Base-by-base conservation (phyloP, 2,888 invertebrate genomes). In the Isotomurus palustris region DNA sequence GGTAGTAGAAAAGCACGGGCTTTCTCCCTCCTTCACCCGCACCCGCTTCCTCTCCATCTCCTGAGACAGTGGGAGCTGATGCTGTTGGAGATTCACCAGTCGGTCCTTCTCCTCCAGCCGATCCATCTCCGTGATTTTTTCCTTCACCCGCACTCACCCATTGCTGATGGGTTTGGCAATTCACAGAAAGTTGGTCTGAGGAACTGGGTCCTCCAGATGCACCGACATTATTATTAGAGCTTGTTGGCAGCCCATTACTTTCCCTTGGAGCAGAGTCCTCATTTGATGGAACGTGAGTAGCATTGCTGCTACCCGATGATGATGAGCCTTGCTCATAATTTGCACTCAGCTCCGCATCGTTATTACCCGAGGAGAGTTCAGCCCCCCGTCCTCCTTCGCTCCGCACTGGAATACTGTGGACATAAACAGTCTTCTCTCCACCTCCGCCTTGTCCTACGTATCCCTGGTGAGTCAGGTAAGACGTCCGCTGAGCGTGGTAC, bases 401-500 rank as follows among this genome's bases (percentile, higher is more conserved):
- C n/a, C 21, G 19, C 1, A 64, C 60, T 14, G 66, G 60, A n/a
- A 66, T 58, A 44, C 64, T 62, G 47, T 64, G 53, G 12, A 69
- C 60, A 28, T 65, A 70, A 8, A 69, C 54, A 3, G 25, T 59
- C 59, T 24, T 59, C 45, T 19, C 51, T 14, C 22, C 54, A 47
- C 12, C 52, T 50, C 41, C 40, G n/a, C 22, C 55, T 56, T 43
- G 54, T 17, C 27, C 57, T 54, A 25, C 54, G 56, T 36, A 68
- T 35, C 67, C 64, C 25, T 66, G 64, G 50, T 71, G 71, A 38
- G 71, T 71, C n/a, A 71, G 56, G 40, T 67, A 63, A 1, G 71
- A 71, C 5, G 71, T 71, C 49, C 66, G 51, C 44, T 71, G 71
- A 14, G 71, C 69, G 38, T 71, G 68, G 47, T 68, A 64, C 3